Conservation (phyloP, 2,797 vertebrate genomes). For the Alexandromys oeconomus region DNA sequence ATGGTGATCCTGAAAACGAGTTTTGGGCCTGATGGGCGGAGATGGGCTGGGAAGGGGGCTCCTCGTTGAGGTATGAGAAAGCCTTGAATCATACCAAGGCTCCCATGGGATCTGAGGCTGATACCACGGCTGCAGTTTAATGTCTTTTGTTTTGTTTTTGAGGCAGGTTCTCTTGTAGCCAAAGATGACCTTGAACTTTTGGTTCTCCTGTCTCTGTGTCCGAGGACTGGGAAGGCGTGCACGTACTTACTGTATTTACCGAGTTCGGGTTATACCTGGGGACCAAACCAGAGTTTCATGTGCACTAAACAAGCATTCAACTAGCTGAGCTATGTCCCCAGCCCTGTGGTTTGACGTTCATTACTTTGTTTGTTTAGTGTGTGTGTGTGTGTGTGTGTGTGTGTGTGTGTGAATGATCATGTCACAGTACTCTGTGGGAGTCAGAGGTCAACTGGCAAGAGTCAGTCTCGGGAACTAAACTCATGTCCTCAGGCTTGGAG, state of each 20-base stretch:
- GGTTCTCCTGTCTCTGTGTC: background rate
- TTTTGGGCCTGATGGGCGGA: background rate
- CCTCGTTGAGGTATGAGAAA: background rate
- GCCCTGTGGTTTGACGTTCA: background rate
- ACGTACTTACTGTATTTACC: too few species aligned
- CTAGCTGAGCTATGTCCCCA: background rate
- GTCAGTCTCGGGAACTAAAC: background rate
- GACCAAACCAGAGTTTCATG: too few species aligned
- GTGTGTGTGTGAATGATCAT: background rate
- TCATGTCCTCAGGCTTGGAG: background rate
- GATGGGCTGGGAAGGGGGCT: background rate
- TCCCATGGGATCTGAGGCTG: background rate
- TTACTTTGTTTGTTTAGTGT: background rate
- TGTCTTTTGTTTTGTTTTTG: background rate
- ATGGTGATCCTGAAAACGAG: background rate
- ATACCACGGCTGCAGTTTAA: background rate
- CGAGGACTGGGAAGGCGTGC: too few species aligned
- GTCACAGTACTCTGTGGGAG: background rate
- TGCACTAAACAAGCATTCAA: background rate
- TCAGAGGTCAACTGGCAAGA: too few species aligned
- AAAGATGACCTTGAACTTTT: background rate
- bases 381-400: too few species aligned
- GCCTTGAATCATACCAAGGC: rapidly evolving
- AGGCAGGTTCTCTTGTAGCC: background rate
- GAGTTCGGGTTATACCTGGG: background rate